Percentiles rank a stretch among this genome's conserved stretches.
Evolutionary conservation across 1,140 invertebrate species (phyloP).

Genomic region (Trichonephila inaurata): DNA sequence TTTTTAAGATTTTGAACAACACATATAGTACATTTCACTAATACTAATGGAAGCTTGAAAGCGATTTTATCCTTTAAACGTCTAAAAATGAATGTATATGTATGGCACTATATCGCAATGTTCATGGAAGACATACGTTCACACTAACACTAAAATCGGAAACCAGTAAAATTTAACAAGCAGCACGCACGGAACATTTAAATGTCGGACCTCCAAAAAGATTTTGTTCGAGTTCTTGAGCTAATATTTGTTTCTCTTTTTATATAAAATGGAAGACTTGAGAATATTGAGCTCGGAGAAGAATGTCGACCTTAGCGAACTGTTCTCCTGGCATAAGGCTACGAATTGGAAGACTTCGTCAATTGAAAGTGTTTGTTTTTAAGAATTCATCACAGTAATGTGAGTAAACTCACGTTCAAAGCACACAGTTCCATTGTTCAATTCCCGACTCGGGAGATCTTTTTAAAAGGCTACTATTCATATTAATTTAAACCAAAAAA

Average conservation of each 20-base stretch:
- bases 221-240: neutral
- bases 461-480: too few species aligned
- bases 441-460: too few species aligned
- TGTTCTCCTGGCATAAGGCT: conserved; percentile 54
- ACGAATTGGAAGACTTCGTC: conserved; percentile 78
- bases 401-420: too few species aligned
- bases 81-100: neutral
- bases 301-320: neutral
- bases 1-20: neutral
- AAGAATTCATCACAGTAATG: neutral
- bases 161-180: neutral
- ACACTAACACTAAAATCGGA: neutral
- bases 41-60: too few species aligned
- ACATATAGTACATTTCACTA: too few species aligned
- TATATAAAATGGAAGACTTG: conserved; percentile 53
- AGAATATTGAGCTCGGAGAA: neutral
- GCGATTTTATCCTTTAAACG: neutral
- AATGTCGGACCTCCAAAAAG: neutral
- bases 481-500: too few species aligned
- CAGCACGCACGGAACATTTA: neutral
- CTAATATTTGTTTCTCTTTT: neutral
- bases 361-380: neutral
- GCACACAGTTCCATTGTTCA: too few species aligned
- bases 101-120: neutral
- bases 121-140: neutral